Evolutionary conservation across 2,113 vertebrate genomes (phyloP).

Genomic region (Pan troglodytes): NHGRI_mPanTro3-v2.1_pri NC_086015.1:63647001-63647500

Average conservation of each 20-base stretch:
- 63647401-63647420: background rate
- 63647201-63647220: background rate
- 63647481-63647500: background rate
- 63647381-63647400: background rate
- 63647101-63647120: background rate
- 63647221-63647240: background rate
- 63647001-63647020: background rate
- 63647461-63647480: background rate
- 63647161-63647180: background rate
- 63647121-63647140: background rate
- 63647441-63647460: background rate
- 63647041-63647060: background rate
- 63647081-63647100: background rate
- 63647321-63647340: background rate
- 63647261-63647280: background rate
- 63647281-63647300: background rate
- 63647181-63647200: background rate
- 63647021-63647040: background rate
- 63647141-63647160: background rate
- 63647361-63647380: background rate
- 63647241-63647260: rapidly evolving
- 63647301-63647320: background rate
- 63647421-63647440: background rate
- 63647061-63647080: background rate
- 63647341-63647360: background rate